A percentile compares a stretch with the other conserved stretches of the same genome.
phyloP scores from a whole-genome alignment of 2,113 vertebrate species.

The Crotophaga sulcirostris region DNA sequence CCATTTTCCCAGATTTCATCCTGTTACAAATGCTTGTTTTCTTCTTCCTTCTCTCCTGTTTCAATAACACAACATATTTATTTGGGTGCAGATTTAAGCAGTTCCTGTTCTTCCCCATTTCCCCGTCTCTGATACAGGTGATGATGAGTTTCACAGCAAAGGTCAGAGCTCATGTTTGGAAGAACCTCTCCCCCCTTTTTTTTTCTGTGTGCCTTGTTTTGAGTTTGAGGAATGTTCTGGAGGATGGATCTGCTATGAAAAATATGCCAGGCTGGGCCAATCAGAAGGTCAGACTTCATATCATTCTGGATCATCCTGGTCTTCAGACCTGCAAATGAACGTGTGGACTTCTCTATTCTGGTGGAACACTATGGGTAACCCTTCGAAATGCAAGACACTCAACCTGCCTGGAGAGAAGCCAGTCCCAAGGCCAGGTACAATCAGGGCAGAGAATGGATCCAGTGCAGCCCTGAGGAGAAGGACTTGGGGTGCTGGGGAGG shows the following conservation, averaged over 20 bases:
- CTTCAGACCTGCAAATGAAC: background rate
- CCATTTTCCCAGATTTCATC: conserved; percentile 38
- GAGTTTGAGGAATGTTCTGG: background rate
- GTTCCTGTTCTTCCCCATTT: background rate
- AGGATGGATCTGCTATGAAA: background rate
- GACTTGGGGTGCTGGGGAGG: too few species aligned
- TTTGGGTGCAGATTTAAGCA: background rate
- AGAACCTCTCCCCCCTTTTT: background rate
- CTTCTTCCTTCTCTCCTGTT: conserved; percentile 2
- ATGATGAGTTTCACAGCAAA: background rate
- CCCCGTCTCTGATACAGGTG: background rate
- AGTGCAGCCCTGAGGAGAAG: too few species aligned
- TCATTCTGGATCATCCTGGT: background rate
- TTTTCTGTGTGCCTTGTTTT: background rate
- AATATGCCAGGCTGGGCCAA: background rate
- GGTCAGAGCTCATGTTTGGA: background rate
- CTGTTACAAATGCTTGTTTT: conserved; percentile 12
- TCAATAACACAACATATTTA: background rate
- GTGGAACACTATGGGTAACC: background rate
- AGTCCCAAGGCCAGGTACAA: background rate
- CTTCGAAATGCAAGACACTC: background rate
- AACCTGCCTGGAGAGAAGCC: background rate
- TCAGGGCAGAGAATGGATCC: too few species aligned
- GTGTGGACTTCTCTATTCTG: background rate
- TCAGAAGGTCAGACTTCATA: background rate